These are phyloP conservation scores for Siniperca chuatsi DNA, from an alignment of 2,113 vertebrate species.

Conservation along the genomic window DNA sequence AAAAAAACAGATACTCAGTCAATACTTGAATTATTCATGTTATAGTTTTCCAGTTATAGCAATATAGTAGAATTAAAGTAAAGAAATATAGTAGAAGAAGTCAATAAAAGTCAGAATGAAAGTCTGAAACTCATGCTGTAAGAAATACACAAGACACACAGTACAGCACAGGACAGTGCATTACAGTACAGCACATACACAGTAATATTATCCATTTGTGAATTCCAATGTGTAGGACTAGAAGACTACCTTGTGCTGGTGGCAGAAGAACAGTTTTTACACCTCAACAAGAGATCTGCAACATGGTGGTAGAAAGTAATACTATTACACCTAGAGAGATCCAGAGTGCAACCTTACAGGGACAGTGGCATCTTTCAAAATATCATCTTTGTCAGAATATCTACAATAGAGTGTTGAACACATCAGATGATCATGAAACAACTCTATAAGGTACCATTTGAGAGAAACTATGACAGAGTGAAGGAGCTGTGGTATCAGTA, in stretches of 20 bases:
- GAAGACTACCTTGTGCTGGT: neutral
- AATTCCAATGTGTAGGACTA: too few relatives aligned
- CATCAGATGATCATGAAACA: neutral
- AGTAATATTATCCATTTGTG: too few relatives aligned
- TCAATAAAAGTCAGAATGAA: too few relatives aligned
- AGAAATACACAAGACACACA: too few relatives aligned
- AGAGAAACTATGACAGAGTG: neutral
- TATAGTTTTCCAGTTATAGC: too few relatives aligned
- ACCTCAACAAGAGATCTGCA: neutral
- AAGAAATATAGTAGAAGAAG: too few relatives aligned
- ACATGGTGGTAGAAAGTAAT: neutral
- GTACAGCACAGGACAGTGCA: too few relatives aligned
- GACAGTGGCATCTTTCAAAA: neutral
- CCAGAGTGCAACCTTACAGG: neutral
- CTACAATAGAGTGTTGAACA: neutral
- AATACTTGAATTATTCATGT: too few relatives aligned
- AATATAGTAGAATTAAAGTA: too few relatives aligned
- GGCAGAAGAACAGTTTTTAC: neutral
- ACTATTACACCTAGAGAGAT: neutral
- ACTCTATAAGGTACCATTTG: neutral
- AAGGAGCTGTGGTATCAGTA: neutral
- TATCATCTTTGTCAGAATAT: neutral
- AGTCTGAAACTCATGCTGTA: too few relatives aligned
- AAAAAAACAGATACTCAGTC: too few relatives aligned
- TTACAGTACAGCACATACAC: too few relatives aligned